Conservation (phyloP, 2,888 invertebrate species). For the Eupithecia tripunctaria region DNA sequence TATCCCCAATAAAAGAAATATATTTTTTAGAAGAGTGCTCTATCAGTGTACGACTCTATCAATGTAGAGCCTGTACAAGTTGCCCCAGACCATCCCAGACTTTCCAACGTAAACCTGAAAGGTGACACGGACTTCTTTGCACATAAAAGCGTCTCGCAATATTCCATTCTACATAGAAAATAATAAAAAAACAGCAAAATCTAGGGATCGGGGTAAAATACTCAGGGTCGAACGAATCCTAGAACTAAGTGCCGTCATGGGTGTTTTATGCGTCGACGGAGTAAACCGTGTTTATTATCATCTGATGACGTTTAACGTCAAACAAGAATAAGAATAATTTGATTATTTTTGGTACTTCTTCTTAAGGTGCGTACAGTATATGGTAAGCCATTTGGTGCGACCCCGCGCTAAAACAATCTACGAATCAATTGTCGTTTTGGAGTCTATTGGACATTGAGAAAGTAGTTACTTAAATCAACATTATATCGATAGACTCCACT, state of each 20-base stretch:
- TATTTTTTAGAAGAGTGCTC: not conserved
- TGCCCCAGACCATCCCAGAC: not conserved
- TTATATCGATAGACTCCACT: no score
- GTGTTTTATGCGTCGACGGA: no score
- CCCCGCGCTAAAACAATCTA: no score
- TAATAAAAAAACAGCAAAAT: not conserved
- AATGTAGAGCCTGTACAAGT: not conserved
- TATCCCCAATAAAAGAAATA: not conserved
- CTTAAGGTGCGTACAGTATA: no score
- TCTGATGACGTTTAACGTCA: no score
- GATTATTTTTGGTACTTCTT: no score
- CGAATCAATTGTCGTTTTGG: no score
- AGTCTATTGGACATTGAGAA: no score
- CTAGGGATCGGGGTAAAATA: not conserved
- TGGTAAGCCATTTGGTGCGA: no score
- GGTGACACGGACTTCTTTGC: slow-evolving; percentile 10
- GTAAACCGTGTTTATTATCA: no score
- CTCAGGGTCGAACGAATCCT: not conserved
- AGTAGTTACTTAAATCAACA: no score
- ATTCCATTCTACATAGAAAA: slow-evolving; percentile 3
- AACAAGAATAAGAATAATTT: no score
- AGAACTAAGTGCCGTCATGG: not conserved
- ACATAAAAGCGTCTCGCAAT: slow-evolving; percentile 7
- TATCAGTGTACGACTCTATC: not conserved
- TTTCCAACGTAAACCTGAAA: not conserved